Percentiles rank a stretch among this genome's conserved stretches.
phyloP scores from a whole-genome alignment of 2,113 vertebrate genomes.

The Trichechus manatus region DNA sequence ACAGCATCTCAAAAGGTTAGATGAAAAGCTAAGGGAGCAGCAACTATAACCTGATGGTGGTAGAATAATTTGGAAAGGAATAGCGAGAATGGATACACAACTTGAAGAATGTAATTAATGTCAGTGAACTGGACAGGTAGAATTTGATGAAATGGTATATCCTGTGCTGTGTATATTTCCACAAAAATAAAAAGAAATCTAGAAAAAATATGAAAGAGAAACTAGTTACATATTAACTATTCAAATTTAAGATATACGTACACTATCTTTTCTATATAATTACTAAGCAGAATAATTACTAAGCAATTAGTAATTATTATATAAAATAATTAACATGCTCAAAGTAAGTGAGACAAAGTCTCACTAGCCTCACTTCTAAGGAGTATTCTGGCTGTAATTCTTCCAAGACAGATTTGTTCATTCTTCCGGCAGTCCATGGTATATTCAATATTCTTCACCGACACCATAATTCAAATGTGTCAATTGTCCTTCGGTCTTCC shows the following conservation, averaged over 20 bases:
- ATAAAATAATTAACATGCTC: not conserved
- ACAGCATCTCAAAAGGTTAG: not conserved
- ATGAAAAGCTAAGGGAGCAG: not conserved
- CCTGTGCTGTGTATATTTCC: not conserved
- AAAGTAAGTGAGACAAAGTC: too few species aligned
- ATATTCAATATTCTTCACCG: too few species aligned
- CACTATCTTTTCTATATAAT: not conserved
- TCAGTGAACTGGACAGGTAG: too few species aligned
- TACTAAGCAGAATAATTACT: not conserved
- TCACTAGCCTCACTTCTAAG: too few species aligned
- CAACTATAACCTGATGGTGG: not conserved
- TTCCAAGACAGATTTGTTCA: too few species aligned
- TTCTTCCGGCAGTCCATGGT: too few species aligned
- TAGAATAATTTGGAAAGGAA: not conserved
- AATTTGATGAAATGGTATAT: not conserved
- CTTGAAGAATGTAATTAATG: too few species aligned
- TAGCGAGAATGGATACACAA: not conserved
- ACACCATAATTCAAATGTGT: too few species aligned
- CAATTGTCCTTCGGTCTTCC: too few species aligned
- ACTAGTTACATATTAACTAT: not conserved
- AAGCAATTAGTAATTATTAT: not conserved
- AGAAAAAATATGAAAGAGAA: not conserved
- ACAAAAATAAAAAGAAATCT: not conserved
- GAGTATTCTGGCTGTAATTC: too few species aligned
- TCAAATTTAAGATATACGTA: not conserved